Conservation (phyloP, 2,113 vertebrate genomes). For the Gobius niger region DNA sequence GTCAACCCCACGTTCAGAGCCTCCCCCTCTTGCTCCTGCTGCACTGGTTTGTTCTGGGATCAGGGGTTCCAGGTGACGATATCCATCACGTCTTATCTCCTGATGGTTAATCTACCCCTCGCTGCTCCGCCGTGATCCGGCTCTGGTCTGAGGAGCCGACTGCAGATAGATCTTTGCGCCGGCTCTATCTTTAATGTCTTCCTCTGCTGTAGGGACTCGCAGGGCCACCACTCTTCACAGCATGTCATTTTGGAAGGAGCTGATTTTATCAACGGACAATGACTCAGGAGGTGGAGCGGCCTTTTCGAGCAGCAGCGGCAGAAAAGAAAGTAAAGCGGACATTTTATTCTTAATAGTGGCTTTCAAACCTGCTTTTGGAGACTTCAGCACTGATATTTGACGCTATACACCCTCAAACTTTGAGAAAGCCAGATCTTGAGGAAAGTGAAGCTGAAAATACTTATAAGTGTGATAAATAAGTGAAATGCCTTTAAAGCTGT, state of each 20-base stretch:
- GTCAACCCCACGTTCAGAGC: neutral
- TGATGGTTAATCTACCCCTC: slow-evolving; percentile 50
- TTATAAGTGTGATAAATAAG: too few relatives aligned
- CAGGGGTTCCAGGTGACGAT: slow-evolving; percentile 42
- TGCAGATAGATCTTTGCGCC: slow-evolving; percentile 26
- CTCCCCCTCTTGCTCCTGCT: slow-evolving; percentile 1
- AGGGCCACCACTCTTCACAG: slow-evolving; percentile 39
- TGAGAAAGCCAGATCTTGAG: too few relatives aligned
- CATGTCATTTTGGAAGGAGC: slow-evolving; percentile 30
- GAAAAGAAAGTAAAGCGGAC: neutral
- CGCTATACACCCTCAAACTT: too few relatives aligned
- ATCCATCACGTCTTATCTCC: slow-evolving; percentile 51
- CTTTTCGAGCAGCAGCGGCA: neutral
- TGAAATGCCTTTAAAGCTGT: too few relatives aligned
- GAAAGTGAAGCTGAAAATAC: too few relatives aligned
- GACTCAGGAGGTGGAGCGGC: neutral
- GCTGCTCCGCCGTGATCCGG: neutral
- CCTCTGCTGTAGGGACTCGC: slow-evolving; percentile 11
- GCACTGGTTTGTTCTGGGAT: slow-evolving; percentile 33
- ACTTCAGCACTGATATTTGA: too few relatives aligned
- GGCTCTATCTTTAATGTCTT: slow-evolving; percentile 36
- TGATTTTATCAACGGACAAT: neutral
- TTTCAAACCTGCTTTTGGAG: neutral
- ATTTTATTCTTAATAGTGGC: too few relatives aligned
- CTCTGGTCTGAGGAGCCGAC: slow-evolving; percentile 4